Base-by-base conservation (phyloP, 2,113 vertebrate species). In the Leptocoma aspasia region DNA sequence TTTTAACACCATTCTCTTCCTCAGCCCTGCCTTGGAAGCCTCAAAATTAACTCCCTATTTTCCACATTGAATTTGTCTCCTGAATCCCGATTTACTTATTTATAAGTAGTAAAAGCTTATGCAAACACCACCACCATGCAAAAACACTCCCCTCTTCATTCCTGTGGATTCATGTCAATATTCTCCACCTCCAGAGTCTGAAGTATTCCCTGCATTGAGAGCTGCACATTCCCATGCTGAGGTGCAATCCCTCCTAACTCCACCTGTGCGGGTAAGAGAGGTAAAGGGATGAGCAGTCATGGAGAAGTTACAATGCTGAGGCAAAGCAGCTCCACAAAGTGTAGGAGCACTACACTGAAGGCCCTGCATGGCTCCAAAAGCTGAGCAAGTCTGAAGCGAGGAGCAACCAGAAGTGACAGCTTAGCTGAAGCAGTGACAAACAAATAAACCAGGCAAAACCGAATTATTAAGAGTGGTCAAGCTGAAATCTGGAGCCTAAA, bases 41-140 rank as follows among this genome's bases (percentile, higher is more conserved):
- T 84, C 61, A 91, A 95, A 93, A 92, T 56, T 1, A 94, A 91
- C 90, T 92, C 59, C 30, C 3, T 41, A n/a, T 91, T 93, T 92
- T 49, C 78, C 13, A 4, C 21, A 47, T 15, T 16, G 5, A 86
- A 65, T 82, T 52, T 64, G 35, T 83, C 61, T 61, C 41, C 15
- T 50, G 68, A 61, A 21, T 33, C 30, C 26, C 3, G 2, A 59
- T 69, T 31, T 61, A 70, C 39, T 77, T 66, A 71, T 35, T 83
- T 63, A 66, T 42, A 69, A 54, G n/a, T 50, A 82, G 65, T 15
- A 81, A 73, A 86, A 82, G 18, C n/a, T 91, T 56, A 73, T 37
- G 42, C 72, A 92, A 90, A 82, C 60, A 94, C 18, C 4, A 2
- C 12, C 37, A 70, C 30, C 31, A 57, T 16, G 5, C 28, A 63